Percentiles rank a stretch among this genome's conserved stretches.
Evolutionary conservation across 2,888 invertebrate species (phyloP).

Genomic region (Rhopalosiphum nymphaeae): DNA sequence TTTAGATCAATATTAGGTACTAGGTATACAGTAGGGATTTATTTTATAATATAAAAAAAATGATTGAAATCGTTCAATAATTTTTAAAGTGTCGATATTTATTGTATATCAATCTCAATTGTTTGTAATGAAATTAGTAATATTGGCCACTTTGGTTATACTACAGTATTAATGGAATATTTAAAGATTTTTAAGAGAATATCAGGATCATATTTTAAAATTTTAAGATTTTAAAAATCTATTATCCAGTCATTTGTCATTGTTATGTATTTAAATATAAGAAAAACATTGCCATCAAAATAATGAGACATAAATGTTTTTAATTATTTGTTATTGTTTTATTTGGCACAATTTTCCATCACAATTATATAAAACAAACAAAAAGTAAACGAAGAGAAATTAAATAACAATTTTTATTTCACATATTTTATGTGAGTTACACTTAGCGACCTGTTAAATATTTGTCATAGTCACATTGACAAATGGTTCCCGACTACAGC

Average conservation of each 20-base stretch:
- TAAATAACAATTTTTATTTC: neutral
- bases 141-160: neutral
- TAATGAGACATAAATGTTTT: no score
- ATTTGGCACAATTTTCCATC: neutral
- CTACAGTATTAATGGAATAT: neutral
- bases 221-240: neutral
- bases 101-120: neutral
- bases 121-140: neutral
- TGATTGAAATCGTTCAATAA: neutral
- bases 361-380: neutral
- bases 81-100: neutral
- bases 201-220: neutral
- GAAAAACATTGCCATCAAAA: neutral
- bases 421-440: neutral
- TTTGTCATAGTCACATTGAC: constrained; percentile 8
- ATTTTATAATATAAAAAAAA: no score
- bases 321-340: neutral
- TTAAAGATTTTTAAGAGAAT: neutral
- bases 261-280: neutral
- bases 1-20: neutral
- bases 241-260: neutral
- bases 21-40: no score
- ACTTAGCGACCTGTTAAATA: neutral
- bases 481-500: neutral
- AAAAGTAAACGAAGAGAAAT: neutral